phyloP scores from a whole-genome alignment of 2,888 invertebrate species.

The Philopedon plagiatum region DNA sequence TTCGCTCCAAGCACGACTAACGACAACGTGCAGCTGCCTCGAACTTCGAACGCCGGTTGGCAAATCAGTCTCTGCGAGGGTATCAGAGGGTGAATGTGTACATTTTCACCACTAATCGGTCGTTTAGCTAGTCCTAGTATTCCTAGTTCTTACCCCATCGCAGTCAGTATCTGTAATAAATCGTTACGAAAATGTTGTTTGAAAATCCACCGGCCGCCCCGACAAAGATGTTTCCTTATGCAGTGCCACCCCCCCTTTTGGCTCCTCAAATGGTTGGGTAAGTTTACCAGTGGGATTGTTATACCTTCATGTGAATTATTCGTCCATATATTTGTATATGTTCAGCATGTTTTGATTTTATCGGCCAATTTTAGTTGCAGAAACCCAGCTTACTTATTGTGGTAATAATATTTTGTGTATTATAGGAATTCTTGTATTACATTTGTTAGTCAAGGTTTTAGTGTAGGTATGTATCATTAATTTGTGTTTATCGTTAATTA shows the following conservation, averaged over 20 bases:
- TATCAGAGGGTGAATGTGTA: slow-evolving; percentile 60
- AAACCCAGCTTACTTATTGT: slow-evolving; percentile 8
- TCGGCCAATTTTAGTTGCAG: slow-evolving; percentile 31
- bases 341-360: slow-evolving; percentile 38
- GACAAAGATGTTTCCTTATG: slow-evolving; percentile 80
- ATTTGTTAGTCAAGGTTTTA: slow-evolving; percentile 6
- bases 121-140: slow-evolving; percentile 28
- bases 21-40: slow-evolving; percentile 58
- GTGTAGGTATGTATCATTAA: slow-evolving; percentile 17
- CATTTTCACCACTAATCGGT: slow-evolving; percentile 32
- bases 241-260: slow-evolving; percentile 79
- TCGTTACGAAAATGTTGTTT: slow-evolving; percentile 73
- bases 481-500: slow-evolving; percentile 9
- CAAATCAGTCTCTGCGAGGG: slow-evolving; percentile 54
- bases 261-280: slow-evolving; percentile 63
- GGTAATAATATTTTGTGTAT: slow-evolving; percentile 7
- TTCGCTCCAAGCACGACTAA: slow-evolving; percentile 34
- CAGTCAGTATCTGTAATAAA: slow-evolving; percentile 30
- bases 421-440: slow-evolving; percentile 6
- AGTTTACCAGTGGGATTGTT: slow-evolving; percentile 54
- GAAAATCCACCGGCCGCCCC: slow-evolving; percentile 74
- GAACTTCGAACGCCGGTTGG: slow-evolving; percentile 39
- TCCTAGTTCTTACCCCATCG: slow-evolving; percentile 17
- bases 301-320: neutral
- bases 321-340: slow-evolving; percentile 3